Evolutionary conservation across 2,888 invertebrate genomes (phyloP), one percentile per base, ranked within the genome.

Genomic region (Sinotaia quadrata): DNA sequence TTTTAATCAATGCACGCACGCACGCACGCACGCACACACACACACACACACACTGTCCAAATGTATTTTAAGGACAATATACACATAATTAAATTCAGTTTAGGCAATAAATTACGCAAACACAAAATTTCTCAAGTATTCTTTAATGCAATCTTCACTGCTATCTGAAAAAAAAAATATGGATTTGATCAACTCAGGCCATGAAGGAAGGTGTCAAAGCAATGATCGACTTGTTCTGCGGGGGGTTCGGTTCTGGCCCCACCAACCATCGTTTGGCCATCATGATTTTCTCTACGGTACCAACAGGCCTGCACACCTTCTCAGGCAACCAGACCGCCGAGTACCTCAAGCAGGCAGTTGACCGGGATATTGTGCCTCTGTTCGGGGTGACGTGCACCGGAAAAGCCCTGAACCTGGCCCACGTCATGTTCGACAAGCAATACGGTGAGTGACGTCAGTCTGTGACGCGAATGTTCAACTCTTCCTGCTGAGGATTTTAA

Each of bases 301-400:
- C 31, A 24, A n/a, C 51, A 3, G 34, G 15, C 33, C 34, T 70
- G 27, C 66, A 70, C 34, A 18, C 33, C 8, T 67, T 67, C 57
- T 34, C 56, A 18, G 61, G 67, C 27, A 15, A 33, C 24, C 70
- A 70, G 56, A 33, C 37, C 18, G 56, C 66, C 24, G 18, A 8
- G n/a, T n/a, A n/a, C n/a, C n/a, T n/a, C n/a, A n/a, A 67, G 21
- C 51, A 60, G 27, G 44, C 29, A 18, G 60, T 54, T 29, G 61
- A 67, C 2, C 15, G n/a, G 47, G 29, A 36, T 2, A 24, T 65
- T 29, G 24, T 47, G 31, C 70, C 59, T 49, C 36, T 60, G 36
- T 24, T 47, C 15, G 66, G 70, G 18, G 52, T 51, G 37, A 70
- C 70, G 31, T 70, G 70, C 54, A 70, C 70, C 18, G 70, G 70